These are phyloP conservation scores for Chloroclystis v-ata DNA, from an alignment of 2,888 invertebrate genomes.

Conservation along the genomic window DNA sequence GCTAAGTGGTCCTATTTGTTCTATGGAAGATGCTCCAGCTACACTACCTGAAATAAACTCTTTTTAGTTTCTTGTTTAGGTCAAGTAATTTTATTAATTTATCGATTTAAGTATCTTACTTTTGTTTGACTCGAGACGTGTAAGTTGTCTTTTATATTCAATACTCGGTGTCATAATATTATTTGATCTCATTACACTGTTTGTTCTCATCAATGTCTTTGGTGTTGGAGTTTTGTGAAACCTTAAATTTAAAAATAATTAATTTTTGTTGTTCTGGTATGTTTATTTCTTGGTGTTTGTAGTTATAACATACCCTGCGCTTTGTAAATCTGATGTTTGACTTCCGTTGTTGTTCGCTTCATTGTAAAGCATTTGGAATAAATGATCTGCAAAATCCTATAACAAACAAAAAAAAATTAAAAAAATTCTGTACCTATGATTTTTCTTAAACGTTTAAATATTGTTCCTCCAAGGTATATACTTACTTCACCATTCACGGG, in stretches of 20 bases:
- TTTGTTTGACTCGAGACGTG: conserved; percentile 73
- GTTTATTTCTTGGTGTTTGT: neutral
- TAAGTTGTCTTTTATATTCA: conserved; percentile 79
- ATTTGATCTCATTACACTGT: conserved; percentile 92
- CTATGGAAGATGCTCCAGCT: conserved; percentile 84
- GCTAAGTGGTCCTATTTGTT: conserved; percentile 89
- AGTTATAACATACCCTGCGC: conserved; percentile 32
- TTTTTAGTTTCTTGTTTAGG: neutral
- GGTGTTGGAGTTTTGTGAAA: conserved; percentile 86
- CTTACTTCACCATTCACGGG: conserved; percentile 96
- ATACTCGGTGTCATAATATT: conserved; percentile 74
- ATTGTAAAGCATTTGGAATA: conserved; percentile 58
- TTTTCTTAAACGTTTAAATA: no score
- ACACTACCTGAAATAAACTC: conserved; percentile 77
- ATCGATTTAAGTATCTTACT: conserved; percentile 47
- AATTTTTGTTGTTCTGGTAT: neutral
- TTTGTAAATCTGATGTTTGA: conserved; percentile 35
- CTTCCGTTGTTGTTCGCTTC: conserved; percentile 53
- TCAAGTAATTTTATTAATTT: neutral
- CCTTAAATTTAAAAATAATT: conserved; percentile 31
- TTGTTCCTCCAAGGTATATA: conserved; percentile 20
- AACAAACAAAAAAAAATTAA: no score
- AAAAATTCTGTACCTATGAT: no score
- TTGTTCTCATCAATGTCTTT: conserved; percentile 92
- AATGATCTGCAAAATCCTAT: conserved; percentile 64